phyloP scores from a whole-genome alignment of 2,888 invertebrate genomes.

The Agrochola litura region DNA sequence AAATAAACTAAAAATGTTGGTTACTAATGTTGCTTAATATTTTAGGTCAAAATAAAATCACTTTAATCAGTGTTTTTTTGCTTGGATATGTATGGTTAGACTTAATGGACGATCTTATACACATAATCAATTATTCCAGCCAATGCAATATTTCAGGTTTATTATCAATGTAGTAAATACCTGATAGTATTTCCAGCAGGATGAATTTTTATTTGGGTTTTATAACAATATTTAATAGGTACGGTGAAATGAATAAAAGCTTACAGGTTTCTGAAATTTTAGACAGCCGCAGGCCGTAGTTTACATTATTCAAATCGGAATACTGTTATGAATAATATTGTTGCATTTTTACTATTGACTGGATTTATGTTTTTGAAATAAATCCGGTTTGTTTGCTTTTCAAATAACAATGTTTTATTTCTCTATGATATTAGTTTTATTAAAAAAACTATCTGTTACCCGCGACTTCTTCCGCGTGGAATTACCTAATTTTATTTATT shows the following conservation, averaged over 20 bases:
- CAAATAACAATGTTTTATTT: not conserved
- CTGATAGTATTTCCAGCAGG: not conserved
- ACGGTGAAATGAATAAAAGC: not conserved
- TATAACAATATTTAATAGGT: not conserved
- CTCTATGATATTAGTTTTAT: not conserved
- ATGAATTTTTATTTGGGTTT: not conserved
- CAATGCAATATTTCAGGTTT: not conserved
- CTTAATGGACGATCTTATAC: too few relatives aligned
- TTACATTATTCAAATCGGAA: slow-evolving; percentile 23
- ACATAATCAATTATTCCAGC: not conserved
- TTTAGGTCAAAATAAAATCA: too few relatives aligned
- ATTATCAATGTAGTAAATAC: not conserved
- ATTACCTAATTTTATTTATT: too few relatives aligned
- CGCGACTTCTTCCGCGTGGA: too few relatives aligned
- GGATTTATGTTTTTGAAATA: slow-evolving; percentile 13
- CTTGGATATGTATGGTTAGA: too few relatives aligned
- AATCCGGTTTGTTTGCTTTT: not conserved
- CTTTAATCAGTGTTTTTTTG: too few relatives aligned
- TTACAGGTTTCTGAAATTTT: slow-evolving; percentile 7
- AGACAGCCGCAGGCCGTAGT: not conserved
- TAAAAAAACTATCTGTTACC: not conserved
- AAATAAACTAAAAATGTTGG: too few relatives aligned
- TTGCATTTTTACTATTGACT: slow-evolving; percentile 3
- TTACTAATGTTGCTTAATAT: too few relatives aligned
- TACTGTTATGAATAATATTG: slow-evolving; percentile 11